A percentile compares a stretch with the other conserved stretches of the same genome.
phyloP scores from a whole-genome alignment of 2,113 vertebrate genomes.

The Dipodomys stephensi region DNA sequence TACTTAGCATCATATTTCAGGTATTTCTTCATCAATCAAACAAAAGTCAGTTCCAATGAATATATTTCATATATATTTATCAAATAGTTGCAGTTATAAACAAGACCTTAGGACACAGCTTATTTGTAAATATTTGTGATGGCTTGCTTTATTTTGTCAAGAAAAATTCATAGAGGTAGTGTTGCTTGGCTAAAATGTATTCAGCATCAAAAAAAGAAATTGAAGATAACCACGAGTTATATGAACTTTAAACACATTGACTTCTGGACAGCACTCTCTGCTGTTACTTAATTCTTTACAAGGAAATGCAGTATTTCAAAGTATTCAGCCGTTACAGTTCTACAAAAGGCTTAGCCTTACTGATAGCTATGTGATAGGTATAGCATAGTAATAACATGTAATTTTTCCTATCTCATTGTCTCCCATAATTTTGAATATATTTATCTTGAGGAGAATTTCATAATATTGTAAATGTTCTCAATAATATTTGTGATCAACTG shows the following conservation, averaged over 20 bases:
- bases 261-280: background rate
- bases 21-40: slow-evolving; percentile 39
- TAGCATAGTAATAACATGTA: background rate
- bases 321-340: background rate
- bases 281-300: background rate
- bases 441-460: background rate
- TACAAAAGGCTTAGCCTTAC: background rate
- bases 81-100: slow-evolving; percentile 2
- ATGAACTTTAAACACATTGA: background rate
- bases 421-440: slow-evolving; percentile 15
- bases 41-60: slow-evolving; percentile 1
- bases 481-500: background rate
- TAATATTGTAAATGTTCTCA: background rate
- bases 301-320: background rate
- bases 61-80: background rate
- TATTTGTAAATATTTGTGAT: slow-evolving; percentile 3
- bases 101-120: background rate
- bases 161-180: slow-evolving; percentile 19
- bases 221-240: slow-evolving; percentile 29
- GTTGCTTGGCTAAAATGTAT: background rate
- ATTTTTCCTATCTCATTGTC: background rate
- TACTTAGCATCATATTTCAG: background rate
- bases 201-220: slow-evolving; percentile 10
- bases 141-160: slow-evolving; percentile 32
- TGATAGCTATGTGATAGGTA: background rate